These are phyloP conservation scores for Meandrusa payeni DNA, from an alignment of 2,888 invertebrate genomes.

Conservation along the genomic window DNA sequence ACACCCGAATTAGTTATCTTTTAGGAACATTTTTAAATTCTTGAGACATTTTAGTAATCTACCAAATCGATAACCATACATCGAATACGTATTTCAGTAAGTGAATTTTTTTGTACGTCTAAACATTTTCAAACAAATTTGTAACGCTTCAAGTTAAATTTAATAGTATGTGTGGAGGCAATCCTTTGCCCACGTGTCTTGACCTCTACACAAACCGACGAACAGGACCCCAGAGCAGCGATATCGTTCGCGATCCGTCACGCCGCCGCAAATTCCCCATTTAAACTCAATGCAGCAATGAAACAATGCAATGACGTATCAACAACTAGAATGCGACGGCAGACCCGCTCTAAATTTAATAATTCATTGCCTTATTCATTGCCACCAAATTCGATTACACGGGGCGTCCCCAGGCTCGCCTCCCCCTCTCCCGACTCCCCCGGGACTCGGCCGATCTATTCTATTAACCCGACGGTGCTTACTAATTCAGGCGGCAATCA, in stretches of 20 bases:
- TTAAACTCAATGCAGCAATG: constrained; percentile 18
- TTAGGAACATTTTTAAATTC: no score
- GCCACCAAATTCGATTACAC: constrained; percentile 75
- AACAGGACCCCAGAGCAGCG: constrained; percentile 25
- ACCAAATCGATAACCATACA: no score
- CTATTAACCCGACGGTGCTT: constrained; percentile 59
- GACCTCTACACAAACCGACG: constrained; percentile 38
- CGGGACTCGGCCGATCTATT: constrained; percentile 38
- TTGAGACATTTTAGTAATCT: no score
- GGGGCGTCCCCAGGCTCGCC: constrained; percentile 38
- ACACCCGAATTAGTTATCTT: no score
- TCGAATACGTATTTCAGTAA: no score
- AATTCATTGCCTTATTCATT: constrained; percentile 77
- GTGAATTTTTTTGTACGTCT: no score
- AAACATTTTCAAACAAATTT: no score
- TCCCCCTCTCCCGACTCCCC: constrained; percentile 27
- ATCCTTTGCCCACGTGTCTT: constrained; percentile 39
- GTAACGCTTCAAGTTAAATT: no score
- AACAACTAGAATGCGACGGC: constrained; percentile 26
- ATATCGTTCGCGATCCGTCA: constrained; percentile 38
- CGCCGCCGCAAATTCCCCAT: constrained; percentile 24
- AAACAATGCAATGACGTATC: constrained; percentile 24
- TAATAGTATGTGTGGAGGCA: no score
- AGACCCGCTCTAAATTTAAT: constrained; percentile 66
- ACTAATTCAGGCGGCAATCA: constrained; percentile 75